Evolutionary conservation across 2,113 vertebrate genomes (phyloP).

Genomic region (Salvelinus fontinalis): DNA sequence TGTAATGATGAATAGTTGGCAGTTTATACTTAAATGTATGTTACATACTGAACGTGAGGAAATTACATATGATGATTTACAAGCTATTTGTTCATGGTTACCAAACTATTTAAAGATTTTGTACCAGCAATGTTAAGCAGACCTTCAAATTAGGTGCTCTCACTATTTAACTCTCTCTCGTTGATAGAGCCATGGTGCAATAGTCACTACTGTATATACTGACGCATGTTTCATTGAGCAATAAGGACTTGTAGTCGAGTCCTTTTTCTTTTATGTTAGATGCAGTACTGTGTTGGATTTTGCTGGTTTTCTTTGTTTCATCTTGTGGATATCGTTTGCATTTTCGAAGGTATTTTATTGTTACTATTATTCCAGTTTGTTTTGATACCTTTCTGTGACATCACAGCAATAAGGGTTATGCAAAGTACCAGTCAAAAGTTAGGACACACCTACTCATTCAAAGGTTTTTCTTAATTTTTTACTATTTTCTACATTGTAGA

Average conservation of each 20-base stretch:
- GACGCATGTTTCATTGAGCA: constrained; percentile 6
- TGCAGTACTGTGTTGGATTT: constrained; percentile 15
- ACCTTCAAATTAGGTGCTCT: background rate
- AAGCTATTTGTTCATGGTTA: background rate
- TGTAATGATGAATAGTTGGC: background rate
- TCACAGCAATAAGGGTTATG: constrained; percentile 30
- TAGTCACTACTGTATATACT: constrained; percentile 33
- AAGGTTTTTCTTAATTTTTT: no score
- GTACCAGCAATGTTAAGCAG: background rate
- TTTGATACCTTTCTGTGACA: background rate
- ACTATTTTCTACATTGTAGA: no score
- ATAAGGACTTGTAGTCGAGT: background rate
- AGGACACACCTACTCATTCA: no score
- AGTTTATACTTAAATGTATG: background rate
- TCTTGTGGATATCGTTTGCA: background rate
- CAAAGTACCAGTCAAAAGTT: background rate
- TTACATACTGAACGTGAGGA: background rate
- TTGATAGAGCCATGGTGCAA: constrained; percentile 11
- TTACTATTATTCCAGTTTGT: background rate
- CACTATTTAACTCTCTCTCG: background rate
- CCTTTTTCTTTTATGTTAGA: constrained; percentile 9
- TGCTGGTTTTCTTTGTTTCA: constrained; percentile 11
- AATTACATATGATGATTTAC: background rate
- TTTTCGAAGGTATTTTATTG: background rate
- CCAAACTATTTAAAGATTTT: background rate